These are phyloP conservation scores for Ictidomys tridecemlineatus DNA, from an alignment of 2,113 vertebrate genomes.

Conservation along the genomic window DNA sequence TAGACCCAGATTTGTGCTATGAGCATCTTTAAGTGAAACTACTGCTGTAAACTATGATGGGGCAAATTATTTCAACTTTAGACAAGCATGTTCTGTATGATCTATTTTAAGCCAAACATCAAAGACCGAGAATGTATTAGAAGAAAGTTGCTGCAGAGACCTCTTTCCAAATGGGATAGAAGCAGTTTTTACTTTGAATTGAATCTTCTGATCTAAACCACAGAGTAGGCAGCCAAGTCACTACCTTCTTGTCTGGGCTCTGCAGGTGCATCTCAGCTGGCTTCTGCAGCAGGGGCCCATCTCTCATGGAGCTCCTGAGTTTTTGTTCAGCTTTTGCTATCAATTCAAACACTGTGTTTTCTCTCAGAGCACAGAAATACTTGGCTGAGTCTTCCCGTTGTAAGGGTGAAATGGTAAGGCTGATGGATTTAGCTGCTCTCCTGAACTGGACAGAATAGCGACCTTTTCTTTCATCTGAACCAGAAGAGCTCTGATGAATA, in stretches of 20 bases:
- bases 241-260: neutral
- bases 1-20: neutral
- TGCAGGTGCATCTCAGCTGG: neutral
- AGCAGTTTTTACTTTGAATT: neutral
- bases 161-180: neutral
- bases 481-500: neutral
- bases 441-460: neutral
- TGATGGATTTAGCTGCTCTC: neutral
- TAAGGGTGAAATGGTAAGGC: neutral
- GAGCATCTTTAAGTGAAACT: neutral
- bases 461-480: neutral
- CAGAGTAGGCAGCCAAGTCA: neutral
- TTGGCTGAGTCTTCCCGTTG: neutral
- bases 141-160: neutral
- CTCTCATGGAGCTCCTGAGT: neutral
- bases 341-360: neutral
- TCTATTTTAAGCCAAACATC: neutral
- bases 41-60: neutral
- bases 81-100: neutral
- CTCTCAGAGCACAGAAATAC: constrained; percentile 33
- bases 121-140: neutral
- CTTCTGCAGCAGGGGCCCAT: neutral
- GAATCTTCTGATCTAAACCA: neutral
- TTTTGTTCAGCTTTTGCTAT: constrained; percentile 50
- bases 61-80: neutral